These are phyloP conservation scores for Oxygymnocypris stewartii DNA, from an alignment of 2,113 vertebrate genomes.

Conservation along the genomic window DNA sequence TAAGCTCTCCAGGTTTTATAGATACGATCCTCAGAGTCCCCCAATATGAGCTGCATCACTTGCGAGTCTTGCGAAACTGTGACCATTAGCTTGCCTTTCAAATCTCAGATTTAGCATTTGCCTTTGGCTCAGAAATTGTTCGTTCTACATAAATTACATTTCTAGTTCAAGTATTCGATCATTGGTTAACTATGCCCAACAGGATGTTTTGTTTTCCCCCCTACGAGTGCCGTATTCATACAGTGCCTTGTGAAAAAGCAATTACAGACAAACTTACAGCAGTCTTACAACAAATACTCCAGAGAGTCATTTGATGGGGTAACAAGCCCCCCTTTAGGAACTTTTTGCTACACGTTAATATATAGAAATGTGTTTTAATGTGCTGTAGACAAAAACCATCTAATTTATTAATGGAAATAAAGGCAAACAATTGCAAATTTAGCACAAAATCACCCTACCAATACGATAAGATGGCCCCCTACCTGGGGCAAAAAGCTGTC, in stretches of 20 bases:
- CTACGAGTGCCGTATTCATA: not conserved
- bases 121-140: constrained; percentile 23
- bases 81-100: constrained; percentile 18
- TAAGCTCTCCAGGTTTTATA: constrained; percentile 8
- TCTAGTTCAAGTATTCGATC: constrained; percentile 3
- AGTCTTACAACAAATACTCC: not conserved
- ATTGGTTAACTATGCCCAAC: constrained; percentile 25
- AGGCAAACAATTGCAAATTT: not conserved
- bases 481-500: not conserved
- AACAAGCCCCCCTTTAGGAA: not conserved
- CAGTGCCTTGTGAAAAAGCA: not conserved
- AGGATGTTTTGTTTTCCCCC: not conserved
- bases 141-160: constrained; percentile 17
- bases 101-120: constrained; percentile 16
- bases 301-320: not conserved
- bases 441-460: not conserved
- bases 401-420: not conserved
- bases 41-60: not conserved
- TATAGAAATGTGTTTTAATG: not conserved
- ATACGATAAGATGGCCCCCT: not conserved
- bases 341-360: not conserved
- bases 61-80: not conserved
- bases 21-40: not conserved
- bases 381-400: not conserved
- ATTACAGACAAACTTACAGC: not conserved